Evolutionary conservation across 2,797 vertebrate species (phyloP).

Genomic region (Poecilia gillii): DNA sequence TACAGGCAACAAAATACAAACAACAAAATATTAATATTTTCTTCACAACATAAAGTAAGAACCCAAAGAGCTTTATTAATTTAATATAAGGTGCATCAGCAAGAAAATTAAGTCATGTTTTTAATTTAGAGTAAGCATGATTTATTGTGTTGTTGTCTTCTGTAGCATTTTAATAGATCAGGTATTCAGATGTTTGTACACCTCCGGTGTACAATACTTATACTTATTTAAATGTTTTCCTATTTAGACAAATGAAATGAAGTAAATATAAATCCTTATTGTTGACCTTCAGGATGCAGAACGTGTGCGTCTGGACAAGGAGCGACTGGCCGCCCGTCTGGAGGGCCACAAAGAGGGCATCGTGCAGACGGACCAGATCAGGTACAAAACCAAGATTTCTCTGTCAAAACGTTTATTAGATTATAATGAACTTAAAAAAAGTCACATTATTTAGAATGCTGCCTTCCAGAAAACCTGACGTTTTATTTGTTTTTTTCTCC

Average conservation of each 20-base stretch:
- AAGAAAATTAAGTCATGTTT: neutral
- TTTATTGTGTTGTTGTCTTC: neutral
- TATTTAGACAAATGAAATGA: too few species aligned
- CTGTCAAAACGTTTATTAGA: neutral
- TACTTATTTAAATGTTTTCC: neutral
- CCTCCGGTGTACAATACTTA: too few species aligned
- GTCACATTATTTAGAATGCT: neutral
- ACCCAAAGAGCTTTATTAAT: neutral
- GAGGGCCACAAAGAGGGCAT: constrained; percentile 98
- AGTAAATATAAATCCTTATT: neutral
- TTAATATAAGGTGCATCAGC: neutral
- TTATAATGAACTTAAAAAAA: neutral
- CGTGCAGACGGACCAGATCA: constrained; percentile 97
- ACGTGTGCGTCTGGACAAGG: constrained; percentile 96
- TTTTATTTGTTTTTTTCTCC: neutral
- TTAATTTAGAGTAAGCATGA: neutral
- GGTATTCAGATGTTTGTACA: neutral
- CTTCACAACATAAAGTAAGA: neutral
- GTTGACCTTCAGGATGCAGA: constrained; percentile 90
- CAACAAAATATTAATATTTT: neutral
- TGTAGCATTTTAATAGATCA: neutral
- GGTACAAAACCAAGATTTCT: constrained; percentile 73
- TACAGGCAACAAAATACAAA: neutral
- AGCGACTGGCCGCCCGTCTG: constrained; percentile 95
- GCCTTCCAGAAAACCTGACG: neutral